phyloP scores from a whole-genome alignment of 1,140 invertebrate species.

The Eupristina koningsbergeri region DNA sequence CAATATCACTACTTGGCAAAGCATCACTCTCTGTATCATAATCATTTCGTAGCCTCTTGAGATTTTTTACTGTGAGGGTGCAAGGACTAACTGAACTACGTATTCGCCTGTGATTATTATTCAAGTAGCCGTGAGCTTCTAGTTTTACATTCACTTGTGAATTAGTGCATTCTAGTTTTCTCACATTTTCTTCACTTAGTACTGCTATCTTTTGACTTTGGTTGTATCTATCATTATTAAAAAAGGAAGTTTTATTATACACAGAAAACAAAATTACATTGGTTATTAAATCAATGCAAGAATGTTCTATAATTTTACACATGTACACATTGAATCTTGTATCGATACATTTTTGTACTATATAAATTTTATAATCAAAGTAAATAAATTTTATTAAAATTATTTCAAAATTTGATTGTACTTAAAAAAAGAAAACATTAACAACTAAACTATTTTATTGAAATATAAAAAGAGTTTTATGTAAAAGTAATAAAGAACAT shows the following conservation, averaged over 20 bases:
- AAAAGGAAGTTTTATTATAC: neutral
- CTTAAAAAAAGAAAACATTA: too few relatives aligned
- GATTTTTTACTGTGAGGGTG: slow-evolving; percentile 59
- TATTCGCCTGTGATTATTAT: slow-evolving; percentile 61
- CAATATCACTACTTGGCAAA: slow-evolving; percentile 69
- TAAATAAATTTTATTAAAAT: too few relatives aligned
- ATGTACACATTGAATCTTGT: too few relatives aligned
- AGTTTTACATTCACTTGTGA: slow-evolving; percentile 60
- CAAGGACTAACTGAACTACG: slow-evolving; percentile 67
- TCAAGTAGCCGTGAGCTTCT: slow-evolving; percentile 43
- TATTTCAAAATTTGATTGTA: too few relatives aligned
- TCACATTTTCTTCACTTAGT: slow-evolving; percentile 64
- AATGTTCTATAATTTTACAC: too few relatives aligned
- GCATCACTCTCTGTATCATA: slow-evolving; percentile 70
- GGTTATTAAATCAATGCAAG: neutral
- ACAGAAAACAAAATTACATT: too few relatives aligned
- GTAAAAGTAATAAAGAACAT: too few relatives aligned
- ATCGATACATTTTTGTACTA: too few relatives aligned
- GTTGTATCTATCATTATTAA: slow-evolving; percentile 60
- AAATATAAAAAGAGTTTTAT: too few relatives aligned
- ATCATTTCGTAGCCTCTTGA: slow-evolving; percentile 63
- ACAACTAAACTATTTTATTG: too few relatives aligned
- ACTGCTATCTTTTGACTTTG: slow-evolving; percentile 64
- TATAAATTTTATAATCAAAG: too few relatives aligned
- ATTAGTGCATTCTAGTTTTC: slow-evolving; percentile 61